Conservation (phyloP, 2,797 vertebrate genomes). For the Myotis planiceps region DNA sequence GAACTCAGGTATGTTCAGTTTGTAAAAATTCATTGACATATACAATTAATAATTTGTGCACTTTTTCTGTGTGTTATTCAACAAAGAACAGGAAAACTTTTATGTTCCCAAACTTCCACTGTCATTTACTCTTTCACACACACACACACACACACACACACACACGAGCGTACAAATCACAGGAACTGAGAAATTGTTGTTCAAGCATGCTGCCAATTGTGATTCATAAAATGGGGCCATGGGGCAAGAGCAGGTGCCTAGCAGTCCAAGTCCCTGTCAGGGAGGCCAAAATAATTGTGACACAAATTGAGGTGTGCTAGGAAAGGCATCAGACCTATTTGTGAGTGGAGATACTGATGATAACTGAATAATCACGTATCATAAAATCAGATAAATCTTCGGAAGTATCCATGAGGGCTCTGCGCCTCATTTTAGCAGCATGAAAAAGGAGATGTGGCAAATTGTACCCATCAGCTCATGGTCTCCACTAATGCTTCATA, state of each 20-base stretch:
- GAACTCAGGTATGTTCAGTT: not conserved
- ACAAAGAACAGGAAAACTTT: not conserved
- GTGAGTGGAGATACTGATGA: not conserved
- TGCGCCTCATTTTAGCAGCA: not conserved
- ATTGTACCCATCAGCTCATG: not conserved
- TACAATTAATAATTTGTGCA: not conserved
- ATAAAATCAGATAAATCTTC: not conserved
- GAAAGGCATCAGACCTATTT: not conserved
- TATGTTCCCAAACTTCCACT: not conserved
- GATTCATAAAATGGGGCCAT: not conserved
- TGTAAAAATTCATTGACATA: not conserved
- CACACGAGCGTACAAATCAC: not conserved
- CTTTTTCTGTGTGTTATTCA: slow-evolving; percentile 23
- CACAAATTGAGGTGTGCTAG: not conserved
- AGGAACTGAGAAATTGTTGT: not conserved
- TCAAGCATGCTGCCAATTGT: not conserved
- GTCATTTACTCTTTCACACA: not conserved
- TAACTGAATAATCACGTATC: not conserved
- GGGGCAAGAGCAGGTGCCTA: not conserved
- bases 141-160: not conserved
- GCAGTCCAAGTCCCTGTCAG: not conserved
- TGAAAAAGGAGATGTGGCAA: not conserved
- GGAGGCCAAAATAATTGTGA: not conserved
- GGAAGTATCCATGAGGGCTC: not conserved
- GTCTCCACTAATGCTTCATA: not conserved